A percentile compares a stretch with the other conserved stretches of the same genome.
phyloP scores from a whole-genome alignment of 1,140 invertebrate genomes.

The Macrobrachium rosenbergii region DNA sequence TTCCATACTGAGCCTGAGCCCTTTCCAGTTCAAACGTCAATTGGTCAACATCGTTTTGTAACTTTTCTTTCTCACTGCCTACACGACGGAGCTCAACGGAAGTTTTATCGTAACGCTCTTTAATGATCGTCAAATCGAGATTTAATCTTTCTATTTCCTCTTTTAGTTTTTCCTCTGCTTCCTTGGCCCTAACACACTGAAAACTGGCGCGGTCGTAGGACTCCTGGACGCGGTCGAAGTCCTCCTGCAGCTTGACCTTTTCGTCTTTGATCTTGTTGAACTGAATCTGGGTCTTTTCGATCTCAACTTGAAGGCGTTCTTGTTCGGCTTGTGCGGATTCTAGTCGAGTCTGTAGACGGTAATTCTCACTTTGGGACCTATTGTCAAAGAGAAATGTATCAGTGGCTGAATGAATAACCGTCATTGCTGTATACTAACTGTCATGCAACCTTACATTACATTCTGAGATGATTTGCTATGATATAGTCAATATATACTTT shows the following conservation, averaged over 20 bases:
- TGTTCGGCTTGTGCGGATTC: slow-evolving; percentile 89
- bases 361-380: slow-evolving; percentile 89
- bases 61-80: slow-evolving; percentile 87
- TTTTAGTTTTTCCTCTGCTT: slow-evolving; percentile 91
- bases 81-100: slow-evolving; percentile 86
- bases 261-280: slow-evolving; percentile 87
- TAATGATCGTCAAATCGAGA: slow-evolving; percentile 85
- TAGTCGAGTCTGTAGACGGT: slow-evolving; percentile 87
- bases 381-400: slow-evolving; percentile 68
- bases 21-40: slow-evolving; percentile 87
- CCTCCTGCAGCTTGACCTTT: slow-evolving; percentile 86
- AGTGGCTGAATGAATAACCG: background rate
- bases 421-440: background rate
- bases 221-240: slow-evolving; percentile 85
- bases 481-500: no score
- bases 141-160: slow-evolving; percentile 85
- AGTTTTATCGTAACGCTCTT: slow-evolving; percentile 90
- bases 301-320: slow-evolving; percentile 85
- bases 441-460: background rate
- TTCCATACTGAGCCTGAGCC: slow-evolving; percentile 84
- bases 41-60: slow-evolving; percentile 86
- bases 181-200: slow-evolving; percentile 86
- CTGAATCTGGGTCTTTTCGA: slow-evolving; percentile 85
- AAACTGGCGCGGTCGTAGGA: slow-evolving; percentile 87
- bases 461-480: no score